Conservation (phyloP, 2,888 invertebrate genomes). For the Drosophila koepferae region DNA sequence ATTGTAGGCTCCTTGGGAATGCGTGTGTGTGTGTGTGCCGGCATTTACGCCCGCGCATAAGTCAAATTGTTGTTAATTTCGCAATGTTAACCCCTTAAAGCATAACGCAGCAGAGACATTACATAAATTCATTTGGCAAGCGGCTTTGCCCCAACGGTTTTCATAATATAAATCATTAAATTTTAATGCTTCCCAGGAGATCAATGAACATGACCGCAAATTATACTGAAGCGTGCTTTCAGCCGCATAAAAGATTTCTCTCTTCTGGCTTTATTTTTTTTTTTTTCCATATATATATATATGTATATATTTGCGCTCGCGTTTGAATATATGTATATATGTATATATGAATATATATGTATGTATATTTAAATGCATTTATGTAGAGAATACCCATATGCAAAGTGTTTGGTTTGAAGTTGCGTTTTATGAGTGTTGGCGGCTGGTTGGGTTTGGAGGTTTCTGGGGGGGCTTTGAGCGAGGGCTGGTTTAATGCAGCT, state of each 20-base stretch:
- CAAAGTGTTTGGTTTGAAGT: slow-evolving; percentile 72
- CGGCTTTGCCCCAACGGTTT: slow-evolving; percentile 32
- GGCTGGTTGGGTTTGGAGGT: background rate
- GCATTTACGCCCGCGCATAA: slow-evolving; percentile 67
- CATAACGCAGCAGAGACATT: slow-evolving; percentile 58
- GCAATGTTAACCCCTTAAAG: slow-evolving; percentile 75
- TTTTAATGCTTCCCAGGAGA: slow-evolving; percentile 84
- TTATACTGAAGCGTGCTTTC: slow-evolving; percentile 82
- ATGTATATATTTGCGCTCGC: slow-evolving; percentile 18
- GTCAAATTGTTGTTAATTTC: slow-evolving; percentile 80
- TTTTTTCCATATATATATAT: slow-evolving; percentile 7
- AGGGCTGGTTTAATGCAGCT: slow-evolving; percentile 47
- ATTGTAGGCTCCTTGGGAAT: slow-evolving; percentile 36
- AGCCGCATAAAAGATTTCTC: slow-evolving; percentile 72
- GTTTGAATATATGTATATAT: slow-evolving; percentile 7
- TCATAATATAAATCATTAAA: slow-evolving; percentile 82
- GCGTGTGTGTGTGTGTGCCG: slow-evolving; percentile 11
- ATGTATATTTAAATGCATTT: slow-evolving; percentile 54
- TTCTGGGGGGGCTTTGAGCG: background rate
- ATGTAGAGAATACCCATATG: slow-evolving; percentile 41
- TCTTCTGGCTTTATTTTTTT: slow-evolving; percentile 13
- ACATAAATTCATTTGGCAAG: slow-evolving; percentile 72
- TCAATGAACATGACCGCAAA: slow-evolving; percentile 84
- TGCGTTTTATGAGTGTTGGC: slow-evolving; percentile 43
- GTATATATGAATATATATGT: slow-evolving; percentile 10